Conservation (phyloP, 1,140 invertebrate genomes). For the Heliconius hermathena region DNA sequence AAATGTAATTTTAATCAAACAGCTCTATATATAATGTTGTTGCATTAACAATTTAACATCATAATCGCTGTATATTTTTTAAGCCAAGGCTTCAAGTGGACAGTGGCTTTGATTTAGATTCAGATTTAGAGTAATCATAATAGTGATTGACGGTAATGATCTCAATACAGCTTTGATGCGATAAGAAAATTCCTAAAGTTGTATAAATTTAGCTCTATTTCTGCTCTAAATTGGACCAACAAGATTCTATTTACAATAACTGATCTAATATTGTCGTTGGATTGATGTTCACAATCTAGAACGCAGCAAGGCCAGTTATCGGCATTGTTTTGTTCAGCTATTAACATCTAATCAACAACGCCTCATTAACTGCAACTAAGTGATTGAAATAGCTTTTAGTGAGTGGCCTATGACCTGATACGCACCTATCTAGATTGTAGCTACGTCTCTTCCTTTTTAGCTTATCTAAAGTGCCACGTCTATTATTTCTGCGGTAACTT, state of each 20-base stretch:
- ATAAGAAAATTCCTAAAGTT: slow-evolving; percentile 48
- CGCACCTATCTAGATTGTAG: slow-evolving; percentile 46
- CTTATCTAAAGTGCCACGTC: slow-evolving; percentile 41
- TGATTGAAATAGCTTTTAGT: slow-evolving; percentile 62
- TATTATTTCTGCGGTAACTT: slow-evolving; percentile 30
- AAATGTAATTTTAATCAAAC: no score
- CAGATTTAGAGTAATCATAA: slow-evolving; percentile 2
- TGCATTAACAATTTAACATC: no score
- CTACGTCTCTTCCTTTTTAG: slow-evolving; percentile 46
- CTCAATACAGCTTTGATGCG: slow-evolving; percentile 32
- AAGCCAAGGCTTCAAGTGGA: background rate
- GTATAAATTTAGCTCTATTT: slow-evolving; percentile 58
- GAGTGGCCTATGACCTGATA: slow-evolving; percentile 53
- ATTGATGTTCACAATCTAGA: slow-evolving; percentile 64
- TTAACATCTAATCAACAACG: slow-evolving; percentile 61
- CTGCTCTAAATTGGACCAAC: slow-evolving; percentile 51
- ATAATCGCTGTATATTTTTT: no score
- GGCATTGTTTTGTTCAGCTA: slow-evolving; percentile 63
- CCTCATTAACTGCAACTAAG: slow-evolving; percentile 67
- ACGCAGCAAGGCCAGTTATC: slow-evolving; percentile 67
- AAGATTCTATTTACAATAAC: slow-evolving; percentile 54
- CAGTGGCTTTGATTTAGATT: background rate
- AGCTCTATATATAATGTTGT: no score
- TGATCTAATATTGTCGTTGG: slow-evolving; percentile 56
- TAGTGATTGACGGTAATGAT: slow-evolving; percentile 14